A percentile compares a stretch with the other conserved stretches of the same genome.
These are phyloP conservation scores for Saxidomus purpurata DNA, from an alignment of 1,140 invertebrate species.

Conservation along the genomic window DNA sequence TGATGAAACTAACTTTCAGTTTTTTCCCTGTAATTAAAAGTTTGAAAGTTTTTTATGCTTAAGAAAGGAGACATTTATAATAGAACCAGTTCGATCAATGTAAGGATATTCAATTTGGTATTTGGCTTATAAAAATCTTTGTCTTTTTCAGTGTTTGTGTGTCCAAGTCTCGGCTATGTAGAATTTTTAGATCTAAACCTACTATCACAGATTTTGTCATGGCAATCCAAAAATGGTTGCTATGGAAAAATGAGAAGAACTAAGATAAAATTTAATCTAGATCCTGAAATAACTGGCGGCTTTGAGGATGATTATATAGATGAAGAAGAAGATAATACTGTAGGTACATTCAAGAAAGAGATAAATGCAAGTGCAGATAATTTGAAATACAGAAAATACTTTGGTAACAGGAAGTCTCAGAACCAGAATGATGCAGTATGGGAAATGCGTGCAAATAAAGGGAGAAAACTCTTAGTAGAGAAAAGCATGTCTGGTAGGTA, in stretches of 20 bases:
- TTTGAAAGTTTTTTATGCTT: too few species aligned
- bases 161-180: constrained; percentile 70
- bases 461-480: constrained; percentile 77
- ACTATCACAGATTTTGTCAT: constrained; percentile 71
- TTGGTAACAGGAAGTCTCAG: neutral
- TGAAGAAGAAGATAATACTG: neutral
- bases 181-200: constrained; percentile 71
- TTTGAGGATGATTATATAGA: neutral
- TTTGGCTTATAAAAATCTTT: too few species aligned
- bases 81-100: too few species aligned
- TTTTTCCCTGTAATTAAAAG: too few species aligned
- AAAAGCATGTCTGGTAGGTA: constrained; percentile 78
- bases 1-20: too few species aligned
- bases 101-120: too few species aligned
- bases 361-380: neutral
- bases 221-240: constrained; percentile 75
- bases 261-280: neutral
- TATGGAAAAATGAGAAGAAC: constrained; percentile 68
- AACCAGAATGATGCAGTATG: neutral
- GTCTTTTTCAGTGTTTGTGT: constrained; percentile 72
- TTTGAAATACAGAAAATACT: neutral
- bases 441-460: constrained; percentile 16
- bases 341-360: neutral
- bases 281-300: neutral
- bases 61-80: too few species aligned